Conservation (phyloP, 2,888 invertebrate genomes). For the Willowsia nigromaculata region DNA sequence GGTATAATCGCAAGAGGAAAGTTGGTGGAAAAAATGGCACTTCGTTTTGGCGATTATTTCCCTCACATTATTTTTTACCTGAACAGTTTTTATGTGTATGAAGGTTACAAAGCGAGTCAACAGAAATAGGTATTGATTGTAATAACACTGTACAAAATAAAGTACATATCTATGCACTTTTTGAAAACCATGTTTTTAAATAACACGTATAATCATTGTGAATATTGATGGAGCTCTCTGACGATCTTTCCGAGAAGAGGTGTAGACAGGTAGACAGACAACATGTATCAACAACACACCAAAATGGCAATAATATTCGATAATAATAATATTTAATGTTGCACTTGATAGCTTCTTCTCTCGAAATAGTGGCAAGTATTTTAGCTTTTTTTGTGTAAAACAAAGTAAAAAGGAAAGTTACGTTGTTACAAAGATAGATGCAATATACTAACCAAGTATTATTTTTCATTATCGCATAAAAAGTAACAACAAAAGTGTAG, state of each 20-base stretch:
- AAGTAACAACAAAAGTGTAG: background rate
- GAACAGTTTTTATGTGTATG: background rate
- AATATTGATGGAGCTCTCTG: background rate
- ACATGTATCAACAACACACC: background rate
- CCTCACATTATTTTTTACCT: background rate
- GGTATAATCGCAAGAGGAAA: background rate
- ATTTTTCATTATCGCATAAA: slow-evolving; percentile 11
- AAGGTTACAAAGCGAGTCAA: background rate
- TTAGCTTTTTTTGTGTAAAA: slow-evolving; percentile 12
- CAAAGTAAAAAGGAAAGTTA: slow-evolving; percentile 45
- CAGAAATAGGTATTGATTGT: background rate
- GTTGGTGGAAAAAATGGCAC: slow-evolving; percentile 1
- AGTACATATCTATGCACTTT: background rate
- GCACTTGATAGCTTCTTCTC: background rate
- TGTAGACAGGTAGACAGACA: background rate
- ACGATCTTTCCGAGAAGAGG: background rate
- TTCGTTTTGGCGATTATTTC: background rate
- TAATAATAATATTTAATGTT: background rate
- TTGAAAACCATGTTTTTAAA: background rate
- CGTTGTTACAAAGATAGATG: background rate
- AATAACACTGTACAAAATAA: background rate
- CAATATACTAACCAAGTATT: background rate
- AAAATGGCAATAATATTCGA: slow-evolving; percentile 5
- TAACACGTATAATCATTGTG: background rate
- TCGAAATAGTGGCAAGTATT: background rate